Evolutionary conservation across 2,797 vertebrate genomes (phyloP).

Genomic region (Cetoscarus ocellatus): DNA sequence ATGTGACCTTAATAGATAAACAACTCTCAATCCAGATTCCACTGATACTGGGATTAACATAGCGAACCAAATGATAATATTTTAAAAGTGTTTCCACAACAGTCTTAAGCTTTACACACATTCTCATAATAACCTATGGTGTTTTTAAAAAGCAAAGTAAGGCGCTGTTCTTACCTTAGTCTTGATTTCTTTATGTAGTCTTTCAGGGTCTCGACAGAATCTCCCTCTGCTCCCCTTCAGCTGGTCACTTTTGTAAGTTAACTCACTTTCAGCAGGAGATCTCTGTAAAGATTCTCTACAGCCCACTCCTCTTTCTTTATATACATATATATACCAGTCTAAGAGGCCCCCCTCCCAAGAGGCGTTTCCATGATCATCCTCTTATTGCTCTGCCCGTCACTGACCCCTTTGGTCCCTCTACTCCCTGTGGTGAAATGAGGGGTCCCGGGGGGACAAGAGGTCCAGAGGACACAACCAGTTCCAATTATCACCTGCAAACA

Average conservation of each 20-base stretch:
- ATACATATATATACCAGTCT: slow-evolving; percentile 74
- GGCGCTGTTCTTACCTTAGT: slow-evolving; percentile 60
- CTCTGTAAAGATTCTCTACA: slow-evolving; percentile 35
- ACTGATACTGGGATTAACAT: too few species aligned
- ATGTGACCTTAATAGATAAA: too few species aligned
- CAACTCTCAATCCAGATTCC: too few species aligned
- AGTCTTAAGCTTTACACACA: too few species aligned
- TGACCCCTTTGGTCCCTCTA: slow-evolving; percentile 52
- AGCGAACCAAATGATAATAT: too few species aligned
- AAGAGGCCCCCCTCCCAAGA: slow-evolving; percentile 22
- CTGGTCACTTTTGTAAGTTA: slow-evolving; percentile 1
- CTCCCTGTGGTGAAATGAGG: slow-evolving; percentile 50
- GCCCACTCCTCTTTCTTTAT: slow-evolving; percentile 51
- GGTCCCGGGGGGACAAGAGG: slow-evolving; percentile 29
- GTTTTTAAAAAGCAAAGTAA: neutral
- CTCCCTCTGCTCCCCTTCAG: slow-evolving; percentile 14
- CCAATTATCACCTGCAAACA: slow-evolving; percentile 84
- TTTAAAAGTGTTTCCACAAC: too few species aligned
- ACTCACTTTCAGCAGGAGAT: slow-evolving; percentile 9
- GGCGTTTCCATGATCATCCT: slow-evolving; percentile 10
- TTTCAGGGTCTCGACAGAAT: neutral
- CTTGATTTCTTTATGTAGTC: slow-evolving; percentile 13
- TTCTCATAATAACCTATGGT: too few species aligned
- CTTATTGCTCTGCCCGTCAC: slow-evolving; percentile 27
- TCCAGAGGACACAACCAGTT: slow-evolving; percentile 49